Conservation (phyloP, 2,797 vertebrate genomes). For the Acipenser transmontanus region DNA sequence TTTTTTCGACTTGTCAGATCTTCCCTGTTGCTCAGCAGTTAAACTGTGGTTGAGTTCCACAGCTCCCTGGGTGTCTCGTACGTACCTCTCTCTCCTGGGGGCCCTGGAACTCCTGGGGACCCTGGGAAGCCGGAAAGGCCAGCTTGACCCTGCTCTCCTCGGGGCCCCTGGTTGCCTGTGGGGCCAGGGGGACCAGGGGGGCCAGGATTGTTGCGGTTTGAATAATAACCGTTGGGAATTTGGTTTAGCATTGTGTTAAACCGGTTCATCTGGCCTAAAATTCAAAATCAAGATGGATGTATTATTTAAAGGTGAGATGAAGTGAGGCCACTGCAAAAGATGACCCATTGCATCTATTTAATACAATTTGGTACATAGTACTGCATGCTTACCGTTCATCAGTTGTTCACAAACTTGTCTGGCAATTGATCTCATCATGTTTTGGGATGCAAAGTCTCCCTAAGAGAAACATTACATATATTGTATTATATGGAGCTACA, state of each 20-base stretch:
- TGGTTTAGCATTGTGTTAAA: slow-evolving; percentile 88
- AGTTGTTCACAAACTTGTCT: slow-evolving; percentile 93
- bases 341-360: too few relatives aligned
- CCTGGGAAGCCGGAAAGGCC: slow-evolving; percentile 87
- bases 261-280: slow-evolving; percentile 84
- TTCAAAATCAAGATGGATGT: not conserved
- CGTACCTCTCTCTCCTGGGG: slow-evolving; percentile 81
- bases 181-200: slow-evolving; percentile 77
- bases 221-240: slow-evolving; percentile 83
- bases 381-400: slow-evolving; percentile 71
- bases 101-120: slow-evolving; percentile 75
- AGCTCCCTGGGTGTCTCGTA: not conserved
- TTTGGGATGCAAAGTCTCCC: slow-evolving; percentile 93
- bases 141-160: slow-evolving; percentile 78
- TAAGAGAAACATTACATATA: slow-evolving; percentile 43
- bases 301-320: too few relatives aligned
- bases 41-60: too few relatives aligned
- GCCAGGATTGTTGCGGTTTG: slow-evolving; percentile 75
- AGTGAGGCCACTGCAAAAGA: too few relatives aligned
- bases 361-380: too few relatives aligned
- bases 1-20: too few relatives aligned
- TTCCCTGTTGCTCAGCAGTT: too few relatives aligned
- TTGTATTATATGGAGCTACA: too few relatives aligned
- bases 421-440: slow-evolving; percentile 94
- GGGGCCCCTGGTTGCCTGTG: slow-evolving; percentile 65